phyloP scores from a whole-genome alignment of 2,888 invertebrate species.

The Philonicus albiceps region DNA sequence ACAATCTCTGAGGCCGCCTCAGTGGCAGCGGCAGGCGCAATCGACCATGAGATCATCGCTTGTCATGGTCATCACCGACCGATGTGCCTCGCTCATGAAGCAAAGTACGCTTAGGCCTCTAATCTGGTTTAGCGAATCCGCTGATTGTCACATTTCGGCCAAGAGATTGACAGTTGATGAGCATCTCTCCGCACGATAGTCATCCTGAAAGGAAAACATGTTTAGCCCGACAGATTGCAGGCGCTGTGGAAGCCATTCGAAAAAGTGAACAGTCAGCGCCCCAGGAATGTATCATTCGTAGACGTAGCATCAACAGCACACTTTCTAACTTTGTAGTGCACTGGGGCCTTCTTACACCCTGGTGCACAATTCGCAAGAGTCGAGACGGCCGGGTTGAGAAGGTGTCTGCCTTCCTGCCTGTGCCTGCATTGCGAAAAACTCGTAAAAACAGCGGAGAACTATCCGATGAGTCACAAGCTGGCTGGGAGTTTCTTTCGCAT shows the following conservation, averaged over 20 bases:
- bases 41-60: conserved; percentile 29
- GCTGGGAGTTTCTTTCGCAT: not conserved
- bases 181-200: not conserved
- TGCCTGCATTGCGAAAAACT: conserved; percentile 9
- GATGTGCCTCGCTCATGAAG: not conserved
- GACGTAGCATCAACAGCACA: not conserved
- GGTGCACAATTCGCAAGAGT: not conserved
- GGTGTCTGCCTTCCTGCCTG: not conserved
- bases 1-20: not conserved
- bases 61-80: conserved; percentile 2
- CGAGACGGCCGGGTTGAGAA: not conserved
- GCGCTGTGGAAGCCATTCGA: not conserved
- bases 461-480: not conserved
- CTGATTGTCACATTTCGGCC: not conserved
- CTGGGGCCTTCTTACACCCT: not conserved
- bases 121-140: not conserved
- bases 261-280: not conserved
- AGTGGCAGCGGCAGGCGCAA: not conserved
- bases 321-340: conserved; percentile 11
- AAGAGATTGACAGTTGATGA: not conserved
- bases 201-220: not conserved
- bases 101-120: not conserved
- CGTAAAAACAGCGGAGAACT: not conserved
- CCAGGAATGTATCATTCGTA: not conserved
- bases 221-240: not conserved